phyloP scores from a whole-genome alignment of 2,888 invertebrate genomes.

The Lydus trimaculatus region DNA sequence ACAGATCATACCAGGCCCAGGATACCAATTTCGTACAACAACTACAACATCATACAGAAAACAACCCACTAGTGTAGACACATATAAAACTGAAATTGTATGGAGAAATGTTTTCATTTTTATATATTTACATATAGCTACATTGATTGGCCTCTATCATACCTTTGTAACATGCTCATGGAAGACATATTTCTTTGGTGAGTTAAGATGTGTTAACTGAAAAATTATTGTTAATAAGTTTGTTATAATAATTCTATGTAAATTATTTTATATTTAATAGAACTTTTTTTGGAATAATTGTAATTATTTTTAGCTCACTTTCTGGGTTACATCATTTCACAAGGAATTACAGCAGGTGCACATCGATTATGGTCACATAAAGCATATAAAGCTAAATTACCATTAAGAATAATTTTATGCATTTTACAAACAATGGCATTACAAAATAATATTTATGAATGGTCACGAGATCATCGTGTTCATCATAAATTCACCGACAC shows the following conservation, averaged over 20 bases:
- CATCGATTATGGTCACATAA: conserved; percentile 97
- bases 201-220: no score
- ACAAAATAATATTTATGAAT: conserved; percentile 78
- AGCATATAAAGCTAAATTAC: conserved; percentile 94
- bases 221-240: no score
- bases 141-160: conserved; percentile 78
- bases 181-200: conserved; percentile 75
- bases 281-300: no score
- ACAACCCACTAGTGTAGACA: conserved; percentile 58
- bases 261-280: no score
- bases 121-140: conserved; percentile 75
- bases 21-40: neutral
- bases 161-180: conserved; percentile 77
- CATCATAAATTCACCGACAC: conserved; percentile 94
- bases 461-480: conserved; percentile 82
- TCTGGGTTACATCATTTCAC: neutral
- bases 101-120: conserved; percentile 86
- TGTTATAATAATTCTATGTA: no score
- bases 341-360: conserved; percentile 95
- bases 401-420: conserved; percentile 79
- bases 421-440: conserved; percentile 87
- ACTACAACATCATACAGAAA: neutral
- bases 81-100: conserved; percentile 69
- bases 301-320: neutral
- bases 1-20: neutral